Evolutionary conservation across 2,113 vertebrate genomes (phyloP).

Genomic region (Scomber colias): DNA sequence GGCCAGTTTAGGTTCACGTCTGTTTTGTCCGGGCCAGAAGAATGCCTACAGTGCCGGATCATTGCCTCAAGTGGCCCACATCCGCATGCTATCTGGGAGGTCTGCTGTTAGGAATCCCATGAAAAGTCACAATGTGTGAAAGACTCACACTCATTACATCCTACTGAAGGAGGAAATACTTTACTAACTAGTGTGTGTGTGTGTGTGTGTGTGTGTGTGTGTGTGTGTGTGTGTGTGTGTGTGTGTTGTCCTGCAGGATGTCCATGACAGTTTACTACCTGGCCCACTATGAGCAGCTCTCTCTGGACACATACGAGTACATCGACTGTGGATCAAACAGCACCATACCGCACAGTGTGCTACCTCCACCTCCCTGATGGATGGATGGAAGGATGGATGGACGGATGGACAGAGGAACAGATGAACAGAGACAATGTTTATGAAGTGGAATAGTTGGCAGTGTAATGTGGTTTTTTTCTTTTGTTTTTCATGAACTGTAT

Average conservation of each 20-base stretch:
- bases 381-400: background rate
- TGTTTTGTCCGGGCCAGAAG: too few species aligned
- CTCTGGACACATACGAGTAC: slow-evolving; percentile 83
- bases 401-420: background rate
- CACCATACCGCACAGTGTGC: slow-evolving; percentile 39
- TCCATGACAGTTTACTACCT: slow-evolving; percentile 82
- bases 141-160: too few species aligned
- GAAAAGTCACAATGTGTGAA: too few species aligned
- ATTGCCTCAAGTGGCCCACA: too few species aligned
- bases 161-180: slow-evolving; percentile 18
- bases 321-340: slow-evolving; percentile 84
- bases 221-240: background rate
- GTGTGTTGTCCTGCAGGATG: slow-evolving; percentile 66
- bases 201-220: too few species aligned
- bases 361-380: background rate
- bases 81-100: too few species aligned
- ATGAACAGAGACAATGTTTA: background rate
- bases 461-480: background rate
- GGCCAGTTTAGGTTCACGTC: too few species aligned
- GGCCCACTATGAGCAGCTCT: slow-evolving; percentile 80
- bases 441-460: too few species aligned
- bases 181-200: slow-evolving; percentile 80
- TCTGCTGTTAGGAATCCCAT: too few species aligned
- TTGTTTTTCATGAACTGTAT: background rate
- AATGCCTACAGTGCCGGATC: too few species aligned